phyloP scores from a whole-genome alignment of 2,113 vertebrate species.

The Macheiramphus alcinus region DNA sequence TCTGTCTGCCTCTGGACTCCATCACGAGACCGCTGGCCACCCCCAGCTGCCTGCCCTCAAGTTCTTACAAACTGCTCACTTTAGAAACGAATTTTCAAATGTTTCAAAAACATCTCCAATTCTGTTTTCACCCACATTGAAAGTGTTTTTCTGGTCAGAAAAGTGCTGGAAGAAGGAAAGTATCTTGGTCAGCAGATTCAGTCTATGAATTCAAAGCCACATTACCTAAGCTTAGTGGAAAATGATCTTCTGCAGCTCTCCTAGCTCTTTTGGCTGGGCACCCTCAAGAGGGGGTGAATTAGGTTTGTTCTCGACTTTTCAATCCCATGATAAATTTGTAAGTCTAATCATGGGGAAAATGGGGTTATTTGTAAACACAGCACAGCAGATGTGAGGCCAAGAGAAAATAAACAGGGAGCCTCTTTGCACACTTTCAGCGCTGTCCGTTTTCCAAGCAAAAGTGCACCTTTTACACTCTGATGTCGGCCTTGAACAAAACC shows the following conservation, averaged over 20 bases:
- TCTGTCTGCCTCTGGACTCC: neutral
- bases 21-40: neutral
- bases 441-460: neutral
- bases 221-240: neutral
- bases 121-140: neutral
- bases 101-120: neutral
- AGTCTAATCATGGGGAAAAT: neutral
- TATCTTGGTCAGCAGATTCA: neutral
- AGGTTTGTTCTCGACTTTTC: neutral
- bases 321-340: neutral
- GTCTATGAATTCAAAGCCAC: neutral
- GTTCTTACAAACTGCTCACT: neutral
- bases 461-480: neutral
- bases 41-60: neutral
- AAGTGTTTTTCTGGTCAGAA: conserved; percentile 11
- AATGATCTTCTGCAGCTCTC: neutral
- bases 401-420: neutral
- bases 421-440: neutral
- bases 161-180: neutral
- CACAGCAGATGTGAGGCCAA: neutral
- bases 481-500: neutral
- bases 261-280: neutral
- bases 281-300: neutral
- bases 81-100: neutral
- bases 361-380: neutral